Percentiles rank a stretch among this genome's conserved stretches.
Conservation (phyloP, 2,888 invertebrate genomes). For the Alloplasta piceator region DNA sequence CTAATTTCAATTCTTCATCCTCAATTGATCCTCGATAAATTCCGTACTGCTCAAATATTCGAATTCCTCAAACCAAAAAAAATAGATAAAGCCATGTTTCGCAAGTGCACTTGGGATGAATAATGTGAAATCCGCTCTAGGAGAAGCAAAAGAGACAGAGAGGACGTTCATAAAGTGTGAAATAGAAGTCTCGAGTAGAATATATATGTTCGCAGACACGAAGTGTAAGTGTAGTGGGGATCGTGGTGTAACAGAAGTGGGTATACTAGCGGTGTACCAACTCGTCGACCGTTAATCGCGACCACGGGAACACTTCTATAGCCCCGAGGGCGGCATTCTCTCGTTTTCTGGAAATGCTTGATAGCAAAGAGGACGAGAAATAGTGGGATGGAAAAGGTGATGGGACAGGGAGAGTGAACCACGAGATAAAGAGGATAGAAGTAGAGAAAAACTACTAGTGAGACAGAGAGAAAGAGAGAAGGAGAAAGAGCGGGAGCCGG, state of each 20-base stretch:
- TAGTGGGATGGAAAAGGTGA: not conserved
- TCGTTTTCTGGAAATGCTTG: slow-evolving; percentile 41
- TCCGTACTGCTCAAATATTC: too few relatives aligned
- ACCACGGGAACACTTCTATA: slow-evolving; percentile 26
- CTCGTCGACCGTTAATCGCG: slow-evolving; percentile 45
- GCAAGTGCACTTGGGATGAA: not conserved
- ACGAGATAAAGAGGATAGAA: not conserved
- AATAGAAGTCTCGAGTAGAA: slow-evolving; percentile 4
- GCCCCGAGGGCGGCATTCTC: slow-evolving; percentile 12
- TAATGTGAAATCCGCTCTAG: slow-evolving; percentile 5
- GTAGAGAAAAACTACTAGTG: too few relatives aligned
- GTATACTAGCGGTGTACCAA: not conserved
- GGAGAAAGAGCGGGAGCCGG: slow-evolving; percentile 29
- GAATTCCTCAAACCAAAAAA: too few relatives aligned
- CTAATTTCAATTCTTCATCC: too few relatives aligned
- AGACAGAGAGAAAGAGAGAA: not conserved
- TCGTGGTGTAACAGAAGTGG: slow-evolving; percentile 15
- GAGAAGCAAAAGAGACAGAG: not conserved
- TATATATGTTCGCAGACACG: not conserved
- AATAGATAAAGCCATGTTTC: too few relatives aligned
- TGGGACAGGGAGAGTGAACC: slow-evolving; percentile 1
- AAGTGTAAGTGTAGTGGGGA: not conserved
- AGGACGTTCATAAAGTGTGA: not conserved
- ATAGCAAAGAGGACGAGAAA: slow-evolving; percentile 18
- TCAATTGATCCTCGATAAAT: too few relatives aligned